Conservation (phyloP, 1,140 invertebrate genomes). For the Heliothis virescens region DNA sequence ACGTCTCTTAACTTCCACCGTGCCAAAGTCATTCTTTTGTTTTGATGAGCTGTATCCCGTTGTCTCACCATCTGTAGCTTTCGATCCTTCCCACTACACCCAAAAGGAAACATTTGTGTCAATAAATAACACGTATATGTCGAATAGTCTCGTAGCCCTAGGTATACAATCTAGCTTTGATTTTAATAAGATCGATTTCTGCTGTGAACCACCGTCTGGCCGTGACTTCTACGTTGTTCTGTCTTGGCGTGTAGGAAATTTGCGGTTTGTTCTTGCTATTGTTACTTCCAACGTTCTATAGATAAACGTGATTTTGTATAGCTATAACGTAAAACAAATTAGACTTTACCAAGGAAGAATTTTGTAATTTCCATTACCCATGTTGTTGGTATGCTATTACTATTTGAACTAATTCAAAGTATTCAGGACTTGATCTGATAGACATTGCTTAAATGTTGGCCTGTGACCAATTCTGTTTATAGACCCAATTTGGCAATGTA, state of each 20-base stretch:
- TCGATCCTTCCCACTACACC: too few relatives aligned
- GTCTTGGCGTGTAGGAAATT: conserved; percentile 4
- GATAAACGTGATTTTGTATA: conserved; percentile 3
- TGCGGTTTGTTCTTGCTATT: conserved; percentile 11
- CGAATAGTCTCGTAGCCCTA: too few relatives aligned
- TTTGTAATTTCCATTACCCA: background rate
- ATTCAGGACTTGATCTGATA: background rate
- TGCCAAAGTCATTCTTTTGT: too few relatives aligned
- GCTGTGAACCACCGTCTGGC: background rate
- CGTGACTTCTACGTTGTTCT: conserved; percentile 4
- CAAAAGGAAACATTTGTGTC: too few relatives aligned
- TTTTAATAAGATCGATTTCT: conserved; percentile 3
- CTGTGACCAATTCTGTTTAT: background rate
- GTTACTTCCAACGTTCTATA: background rate
- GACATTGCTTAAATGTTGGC: background rate
- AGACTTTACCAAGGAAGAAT: background rate
- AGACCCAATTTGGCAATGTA: background rate
- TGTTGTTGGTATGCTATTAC: background rate
- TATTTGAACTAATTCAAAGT: too few relatives aligned
- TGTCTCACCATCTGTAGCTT: too few relatives aligned
- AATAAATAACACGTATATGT: too few relatives aligned
- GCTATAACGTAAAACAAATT: too few relatives aligned
- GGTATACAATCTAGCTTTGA: conserved; percentile 14
- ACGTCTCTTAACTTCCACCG: too few relatives aligned
- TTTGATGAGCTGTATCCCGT: too few relatives aligned